Evolutionary conservation across 2,888 invertebrate genomes (phyloP), one percentile per base, ranked within the genome.

Genomic region (Microplitis manilae): DNA sequence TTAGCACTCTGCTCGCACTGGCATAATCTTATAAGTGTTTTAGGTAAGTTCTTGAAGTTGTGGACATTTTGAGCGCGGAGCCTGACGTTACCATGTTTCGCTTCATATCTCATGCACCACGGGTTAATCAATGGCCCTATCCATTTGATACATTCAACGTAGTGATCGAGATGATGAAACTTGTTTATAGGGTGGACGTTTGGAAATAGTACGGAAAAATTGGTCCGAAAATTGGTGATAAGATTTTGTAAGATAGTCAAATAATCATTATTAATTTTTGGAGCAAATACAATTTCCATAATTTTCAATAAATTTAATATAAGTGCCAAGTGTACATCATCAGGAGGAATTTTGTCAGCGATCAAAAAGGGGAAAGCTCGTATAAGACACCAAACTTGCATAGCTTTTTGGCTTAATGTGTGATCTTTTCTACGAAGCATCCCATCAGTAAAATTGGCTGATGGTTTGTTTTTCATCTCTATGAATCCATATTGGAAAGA

Each of bases 261-360:
- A 6, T 77, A 38, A n/a, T 73, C 67, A 30, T 69, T 17, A 61
- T 70, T 64, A 5, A 80, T 67, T 76, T 77, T 79, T 9, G 81
- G 81, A 8, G 80, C 82, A 77, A 83, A 82, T 5, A 79, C 80
- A 20, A 82, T 79, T 75, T 82, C 82, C 80, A 82, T 82, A 15
- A 84, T 80, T 75, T 75, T 30, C 0, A 83, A 68, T 50, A 82
- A 71, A 40, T 68, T 67, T 8, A 80, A 64, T 75, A 83, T 62
- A 0, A 83, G 64, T 8, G 40, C 17, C 78, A 83, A 76, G 65
- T 82, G 72, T 61, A 76, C 17, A 77, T 84, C 79, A 30, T 75
- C 79, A 39, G 64, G 15, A 38, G n/a, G 50, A 70, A 84, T 60
- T 78, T 81, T 82, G 17, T 76, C 76, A 20, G 73, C 9, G n/a